Conservation (phyloP, 2,888 invertebrate genomes). For the Bursaphelenchus okinawaensis region DNA sequence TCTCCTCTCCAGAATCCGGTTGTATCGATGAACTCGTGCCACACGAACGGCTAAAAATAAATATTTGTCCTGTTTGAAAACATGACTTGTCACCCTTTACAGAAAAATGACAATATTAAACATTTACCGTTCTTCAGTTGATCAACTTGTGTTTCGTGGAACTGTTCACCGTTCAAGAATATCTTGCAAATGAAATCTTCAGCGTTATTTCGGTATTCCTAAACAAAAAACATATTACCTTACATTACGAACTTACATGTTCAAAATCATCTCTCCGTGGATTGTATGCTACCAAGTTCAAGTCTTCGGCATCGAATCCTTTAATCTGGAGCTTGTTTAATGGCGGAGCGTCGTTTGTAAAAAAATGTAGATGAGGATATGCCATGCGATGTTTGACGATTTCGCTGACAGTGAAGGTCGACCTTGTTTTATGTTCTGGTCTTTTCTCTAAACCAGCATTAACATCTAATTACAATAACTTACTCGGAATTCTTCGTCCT, state of each 20-base stretch:
- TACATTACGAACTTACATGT: constrained; percentile 14
- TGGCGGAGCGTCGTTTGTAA: not conserved
- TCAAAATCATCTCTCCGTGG: constrained; percentile 30
- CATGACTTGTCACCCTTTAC: too few relatives aligned
- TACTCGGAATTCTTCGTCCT: not conserved
- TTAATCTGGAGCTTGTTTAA: constrained; percentile 12
- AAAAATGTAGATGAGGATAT: constrained; percentile 18
- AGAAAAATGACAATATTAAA: not conserved
- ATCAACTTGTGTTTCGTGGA: constrained; percentile 14
- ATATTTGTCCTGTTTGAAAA: too few relatives aligned
- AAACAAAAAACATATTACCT: constrained; percentile 4
- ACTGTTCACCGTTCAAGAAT: constrained; percentile 18
- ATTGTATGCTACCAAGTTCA: constrained; percentile 28
- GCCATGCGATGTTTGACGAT: not conserved
- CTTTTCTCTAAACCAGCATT: constrained; percentile 1
- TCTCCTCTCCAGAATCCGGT: constrained; percentile 23
- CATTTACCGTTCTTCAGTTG: constrained; percentile 25
- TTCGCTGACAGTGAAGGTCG: constrained; percentile 1
- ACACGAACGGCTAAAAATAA: constrained; percentile 22
- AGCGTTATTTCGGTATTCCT: constrained; percentile 37
- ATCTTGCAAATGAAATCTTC: constrained; percentile 39
- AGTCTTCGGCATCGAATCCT: constrained; percentile 25
- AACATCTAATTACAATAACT: too few relatives aligned
- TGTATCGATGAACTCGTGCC: constrained; percentile 28
- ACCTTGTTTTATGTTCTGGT: not conserved